Conservation (phyloP, 92 coral and sea anemone species). For the Blastomussa wellsi region DNA sequence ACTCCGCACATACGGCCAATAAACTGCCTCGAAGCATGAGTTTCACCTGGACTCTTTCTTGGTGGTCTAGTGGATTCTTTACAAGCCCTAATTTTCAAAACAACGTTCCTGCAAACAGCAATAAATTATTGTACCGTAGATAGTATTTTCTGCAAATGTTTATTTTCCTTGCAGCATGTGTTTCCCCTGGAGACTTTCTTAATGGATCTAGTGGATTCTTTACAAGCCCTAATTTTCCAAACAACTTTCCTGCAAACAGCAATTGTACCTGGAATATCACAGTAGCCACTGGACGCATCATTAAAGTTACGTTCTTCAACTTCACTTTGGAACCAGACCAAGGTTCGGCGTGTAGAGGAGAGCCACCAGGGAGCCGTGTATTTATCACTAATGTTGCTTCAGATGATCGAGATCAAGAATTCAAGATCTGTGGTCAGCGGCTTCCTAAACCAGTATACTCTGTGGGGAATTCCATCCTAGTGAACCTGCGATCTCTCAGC, state of each 20-base stretch:
- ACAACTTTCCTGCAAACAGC: background rate
- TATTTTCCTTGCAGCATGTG: background rate
- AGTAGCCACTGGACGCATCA: conserved; percentile 28
- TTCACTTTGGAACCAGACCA: background rate
- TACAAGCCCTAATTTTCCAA: conserved; percentile 26
- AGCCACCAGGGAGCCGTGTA: background rate
- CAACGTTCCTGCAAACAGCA: no score
- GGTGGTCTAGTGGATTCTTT: no score
- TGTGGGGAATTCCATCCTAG: background rate
- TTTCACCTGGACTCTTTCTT: no score
- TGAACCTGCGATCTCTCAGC: background rate
- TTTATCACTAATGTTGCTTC: conserved; percentile 4
- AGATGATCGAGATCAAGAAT: background rate
- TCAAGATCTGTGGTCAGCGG: conserved; percentile 11
- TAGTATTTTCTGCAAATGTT: background rate
- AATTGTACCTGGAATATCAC: conserved; percentile 22
- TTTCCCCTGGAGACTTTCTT: background rate
- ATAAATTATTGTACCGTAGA: no score
- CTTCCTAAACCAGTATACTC: conserved; percentile 37
- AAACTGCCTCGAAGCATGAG: no score
- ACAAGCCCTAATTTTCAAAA: no score
- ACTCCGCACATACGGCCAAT: no score
- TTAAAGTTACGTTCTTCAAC: conserved; percentile 19
- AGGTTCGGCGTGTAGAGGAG: background rate
- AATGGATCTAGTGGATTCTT: conserved; percentile 17